Percentiles rank a stretch among this genome's conserved stretches.
Evolutionary conservation across 2,888 invertebrate genomes (phyloP).

Genomic region (Imbricaverruca yamaguchii): DNA sequence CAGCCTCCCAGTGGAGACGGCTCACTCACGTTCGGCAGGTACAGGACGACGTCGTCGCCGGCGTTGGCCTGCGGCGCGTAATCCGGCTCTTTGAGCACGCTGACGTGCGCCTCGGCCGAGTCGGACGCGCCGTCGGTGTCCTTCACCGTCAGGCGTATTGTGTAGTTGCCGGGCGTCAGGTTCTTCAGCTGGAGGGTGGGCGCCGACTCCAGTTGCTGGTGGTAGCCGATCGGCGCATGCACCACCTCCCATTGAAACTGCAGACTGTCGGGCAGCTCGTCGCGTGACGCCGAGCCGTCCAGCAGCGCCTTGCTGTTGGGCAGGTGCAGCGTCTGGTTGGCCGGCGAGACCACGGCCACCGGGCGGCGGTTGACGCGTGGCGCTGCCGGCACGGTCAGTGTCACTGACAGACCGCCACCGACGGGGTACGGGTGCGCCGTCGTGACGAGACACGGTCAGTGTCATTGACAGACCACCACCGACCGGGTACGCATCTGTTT

Average conservation of each 20-base stretch:
- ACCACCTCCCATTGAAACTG: slow-evolving; percentile 90
- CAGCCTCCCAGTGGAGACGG: not conserved
- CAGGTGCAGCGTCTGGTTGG: slow-evolving; percentile 74
- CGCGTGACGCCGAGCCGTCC: slow-evolving; percentile 64
- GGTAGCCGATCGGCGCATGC: slow-evolving; percentile 75
- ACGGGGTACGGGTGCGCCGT: too few species aligned
- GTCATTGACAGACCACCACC: too few species aligned
- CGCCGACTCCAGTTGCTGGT: slow-evolving; percentile 66
- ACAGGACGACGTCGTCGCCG: slow-evolving; percentile 79
- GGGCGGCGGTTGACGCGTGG: slow-evolving; percentile 72
- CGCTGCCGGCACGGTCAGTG: slow-evolving; percentile 42
- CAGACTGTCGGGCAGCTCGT: slow-evolving; percentile 64
- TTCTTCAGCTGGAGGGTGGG: slow-evolving; percentile 77
- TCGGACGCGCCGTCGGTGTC: slow-evolving; percentile 83
- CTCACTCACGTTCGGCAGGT: slow-evolving; percentile 54
- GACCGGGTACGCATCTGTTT: too few species aligned
- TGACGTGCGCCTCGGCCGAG: slow-evolving; percentile 77
- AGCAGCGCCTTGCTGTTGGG: slow-evolving; percentile 84
- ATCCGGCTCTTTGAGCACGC: slow-evolving; percentile 81
- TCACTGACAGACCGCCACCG: too few species aligned
- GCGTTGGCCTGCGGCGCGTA: slow-evolving; percentile 95
- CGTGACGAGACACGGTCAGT: too few species aligned
- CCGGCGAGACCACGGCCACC: slow-evolving; percentile 74
- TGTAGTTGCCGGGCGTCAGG: slow-evolving; percentile 81
- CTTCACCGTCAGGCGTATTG: slow-evolving; percentile 79